Percentiles rank a stretch among this genome's conserved stretches.
phyloP scores from a whole-genome alignment of 2,888 invertebrate species.

The Dexiosoma caninum region DNA sequence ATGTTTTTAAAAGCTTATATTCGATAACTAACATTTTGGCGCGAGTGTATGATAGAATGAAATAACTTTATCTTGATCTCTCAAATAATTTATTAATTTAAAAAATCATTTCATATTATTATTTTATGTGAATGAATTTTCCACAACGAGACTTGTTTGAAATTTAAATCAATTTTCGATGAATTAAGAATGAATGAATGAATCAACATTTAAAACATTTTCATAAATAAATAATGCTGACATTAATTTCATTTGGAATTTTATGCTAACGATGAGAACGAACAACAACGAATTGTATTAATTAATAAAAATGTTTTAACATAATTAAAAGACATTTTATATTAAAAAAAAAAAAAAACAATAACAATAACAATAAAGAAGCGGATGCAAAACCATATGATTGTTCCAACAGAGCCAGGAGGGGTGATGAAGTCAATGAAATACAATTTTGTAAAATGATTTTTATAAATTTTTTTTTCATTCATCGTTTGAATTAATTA shows the following conservation, averaged over 20 bases:
- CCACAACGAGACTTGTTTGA: constrained; percentile 20
- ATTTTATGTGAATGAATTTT: not conserved
- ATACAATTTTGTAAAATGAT: too few relatives aligned
- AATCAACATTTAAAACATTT: not conserved
- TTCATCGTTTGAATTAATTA: too few relatives aligned
- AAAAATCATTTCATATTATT: too few relatives aligned
- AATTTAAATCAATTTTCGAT: constrained; percentile 30
- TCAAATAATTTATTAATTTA: not conserved
- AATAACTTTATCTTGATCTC: constrained; percentile 1
- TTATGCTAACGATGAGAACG: constrained; percentile 7
- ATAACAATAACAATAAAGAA: not conserved
- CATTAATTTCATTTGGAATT: constrained; percentile 6
- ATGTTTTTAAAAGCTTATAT: too few relatives aligned
- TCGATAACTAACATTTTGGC: not conserved
- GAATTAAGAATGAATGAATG: constrained; percentile 20
- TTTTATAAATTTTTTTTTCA: too few relatives aligned
- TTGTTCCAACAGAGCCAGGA: not conserved
- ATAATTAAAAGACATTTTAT: not conserved
- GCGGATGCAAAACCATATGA: not conserved
- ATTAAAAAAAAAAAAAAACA: not conserved
- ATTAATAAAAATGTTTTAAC: not conserved
- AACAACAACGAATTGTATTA: not conserved
- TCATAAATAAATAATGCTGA: constrained; percentile 9
- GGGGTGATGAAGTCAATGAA: too few relatives aligned
- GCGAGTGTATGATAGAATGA: not conserved